Evolutionary conservation across 2,113 vertebrate genomes (phyloP).

Genomic region (Neoarius graeffei): DNA sequence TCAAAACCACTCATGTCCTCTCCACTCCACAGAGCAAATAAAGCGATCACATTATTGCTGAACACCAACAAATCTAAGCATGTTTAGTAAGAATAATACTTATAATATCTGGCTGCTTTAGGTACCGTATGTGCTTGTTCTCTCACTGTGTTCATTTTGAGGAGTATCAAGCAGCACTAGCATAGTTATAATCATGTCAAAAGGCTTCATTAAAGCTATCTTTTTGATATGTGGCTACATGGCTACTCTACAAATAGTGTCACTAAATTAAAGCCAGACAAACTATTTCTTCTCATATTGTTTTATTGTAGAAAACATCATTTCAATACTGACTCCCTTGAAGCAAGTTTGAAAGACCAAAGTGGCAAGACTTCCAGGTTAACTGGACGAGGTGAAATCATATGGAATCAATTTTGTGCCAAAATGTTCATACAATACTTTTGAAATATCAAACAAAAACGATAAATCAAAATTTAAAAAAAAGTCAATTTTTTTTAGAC

Average conservation of each 20-base stretch:
- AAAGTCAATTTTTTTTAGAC: no score
- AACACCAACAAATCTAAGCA: conserved; percentile 9
- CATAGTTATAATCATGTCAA: not conserved
- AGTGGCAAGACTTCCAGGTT: not conserved
- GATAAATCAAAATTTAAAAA: no score
- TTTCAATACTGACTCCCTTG: not conserved
- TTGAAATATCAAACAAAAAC: no score
- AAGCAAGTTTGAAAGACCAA: not conserved
- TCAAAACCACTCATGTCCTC: conserved; percentile 28
- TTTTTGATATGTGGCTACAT: not conserved
- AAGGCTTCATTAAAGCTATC: not conserved
- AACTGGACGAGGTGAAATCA: not conserved
- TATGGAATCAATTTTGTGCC: no score
- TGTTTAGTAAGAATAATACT: not conserved
- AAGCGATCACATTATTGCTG: conserved; percentile 16
- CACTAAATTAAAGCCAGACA: not conserved
- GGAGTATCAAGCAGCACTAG: not conserved
- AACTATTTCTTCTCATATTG: not conserved
- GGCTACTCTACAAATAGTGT: not conserved
- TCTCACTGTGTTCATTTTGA: not conserved
- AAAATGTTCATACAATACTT: no score
- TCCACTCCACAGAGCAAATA: not conserved
- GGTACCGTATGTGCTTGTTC: not conserved
- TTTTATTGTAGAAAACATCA: not conserved
- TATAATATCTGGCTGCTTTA: not conserved